Evolutionary conservation across 1,140 invertebrate species (phyloP).

Genomic region (Agraylea sexmaculata): DNA sequence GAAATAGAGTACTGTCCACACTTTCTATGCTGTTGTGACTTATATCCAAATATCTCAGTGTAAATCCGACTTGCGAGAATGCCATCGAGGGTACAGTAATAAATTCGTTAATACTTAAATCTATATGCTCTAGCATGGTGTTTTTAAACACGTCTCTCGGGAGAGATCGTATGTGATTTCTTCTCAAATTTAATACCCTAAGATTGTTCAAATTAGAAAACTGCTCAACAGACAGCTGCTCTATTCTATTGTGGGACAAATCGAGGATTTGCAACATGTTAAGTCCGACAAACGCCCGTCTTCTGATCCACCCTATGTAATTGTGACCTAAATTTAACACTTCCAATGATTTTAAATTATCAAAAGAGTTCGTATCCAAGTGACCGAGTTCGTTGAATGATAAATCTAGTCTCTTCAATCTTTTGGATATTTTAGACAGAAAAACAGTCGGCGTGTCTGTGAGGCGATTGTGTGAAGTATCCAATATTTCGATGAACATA

Average conservation of each 20-base stretch:
- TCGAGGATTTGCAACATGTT: conserved; percentile 65
- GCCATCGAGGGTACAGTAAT: conserved; percentile 58
- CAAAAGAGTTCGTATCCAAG: conserved; percentile 60
- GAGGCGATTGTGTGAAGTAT: conserved; percentile 58
- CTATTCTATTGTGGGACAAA: conserved; percentile 63
- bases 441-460: conserved; percentile 50
- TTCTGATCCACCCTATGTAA: conserved; percentile 54
- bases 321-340: conserved; percentile 64
- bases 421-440: conserved; percentile 46
- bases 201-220: conserved; percentile 68
- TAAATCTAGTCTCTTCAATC: conserved; percentile 52
- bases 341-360: conserved; percentile 55
- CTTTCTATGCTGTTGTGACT: conserved; percentile 74
- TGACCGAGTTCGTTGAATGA: conserved; percentile 61
- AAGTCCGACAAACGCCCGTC: conserved; percentile 62
- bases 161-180: conserved; percentile 63
- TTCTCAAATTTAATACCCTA: conserved; percentile 61
- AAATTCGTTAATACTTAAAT: conserved; percentile 69
- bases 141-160: conserved; percentile 69
- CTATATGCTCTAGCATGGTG: conserved; percentile 66
- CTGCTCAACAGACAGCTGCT: conserved; percentile 65
- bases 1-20: conserved; percentile 77
- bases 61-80: conserved; percentile 62
- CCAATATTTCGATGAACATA: conserved; percentile 52
- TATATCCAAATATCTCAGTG: conserved; percentile 62